These are phyloP conservation scores for Drosophila nr. fundita DNA, from an alignment of 2,888 invertebrate genomes.

Conservation along the genomic window DNA sequence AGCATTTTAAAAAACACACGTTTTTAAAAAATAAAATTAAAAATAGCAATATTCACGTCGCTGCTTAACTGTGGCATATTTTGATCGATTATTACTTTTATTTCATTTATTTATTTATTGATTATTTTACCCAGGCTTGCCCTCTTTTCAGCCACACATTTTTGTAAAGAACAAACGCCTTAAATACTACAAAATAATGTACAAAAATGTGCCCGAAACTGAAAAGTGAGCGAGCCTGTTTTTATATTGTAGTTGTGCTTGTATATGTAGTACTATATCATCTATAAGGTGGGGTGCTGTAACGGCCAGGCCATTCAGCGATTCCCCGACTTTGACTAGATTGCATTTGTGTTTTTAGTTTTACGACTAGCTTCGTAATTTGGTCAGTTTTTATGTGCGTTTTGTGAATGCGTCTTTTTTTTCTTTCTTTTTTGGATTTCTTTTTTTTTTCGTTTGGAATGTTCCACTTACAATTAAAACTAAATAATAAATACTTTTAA, in stretches of 20 bases:
- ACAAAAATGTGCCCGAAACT: conserved; percentile 30
- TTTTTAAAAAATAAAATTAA: conserved; percentile 77
- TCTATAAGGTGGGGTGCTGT: conserved; percentile 33
- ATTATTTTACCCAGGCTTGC: conserved; percentile 6
- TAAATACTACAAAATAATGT: conserved; percentile 76
- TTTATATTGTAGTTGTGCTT: conserved; percentile 24
- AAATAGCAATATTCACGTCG: conserved; percentile 67
- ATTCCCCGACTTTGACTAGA: conserved; percentile 49
- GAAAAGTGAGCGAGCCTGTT: conserved; percentile 19
- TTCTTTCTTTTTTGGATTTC: background rate
- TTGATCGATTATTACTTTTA: conserved; percentile 2
- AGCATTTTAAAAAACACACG: conserved; percentile 87
- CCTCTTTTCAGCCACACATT: conserved; percentile 19
- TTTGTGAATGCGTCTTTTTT: conserved; percentile 29
- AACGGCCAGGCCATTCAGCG: conserved; percentile 41
- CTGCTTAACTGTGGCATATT: conserved; percentile 41
- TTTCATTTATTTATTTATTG: conserved; percentile 11
- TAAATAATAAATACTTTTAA: conserved; percentile 53
- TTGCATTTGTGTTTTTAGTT: conserved; percentile 35
- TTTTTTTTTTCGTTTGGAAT: conserved; percentile 32
- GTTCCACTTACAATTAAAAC: conserved; percentile 58
- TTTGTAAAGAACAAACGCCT: conserved; percentile 68
- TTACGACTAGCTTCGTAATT: conserved; percentile 60
- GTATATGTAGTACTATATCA: conserved; percentile 29
- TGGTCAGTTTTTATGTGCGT: conserved; percentile 46